These are phyloP conservation scores for Coenonympha glycerion DNA, from an alignment of 2,888 invertebrate species.

Conservation along the genomic window DNA sequence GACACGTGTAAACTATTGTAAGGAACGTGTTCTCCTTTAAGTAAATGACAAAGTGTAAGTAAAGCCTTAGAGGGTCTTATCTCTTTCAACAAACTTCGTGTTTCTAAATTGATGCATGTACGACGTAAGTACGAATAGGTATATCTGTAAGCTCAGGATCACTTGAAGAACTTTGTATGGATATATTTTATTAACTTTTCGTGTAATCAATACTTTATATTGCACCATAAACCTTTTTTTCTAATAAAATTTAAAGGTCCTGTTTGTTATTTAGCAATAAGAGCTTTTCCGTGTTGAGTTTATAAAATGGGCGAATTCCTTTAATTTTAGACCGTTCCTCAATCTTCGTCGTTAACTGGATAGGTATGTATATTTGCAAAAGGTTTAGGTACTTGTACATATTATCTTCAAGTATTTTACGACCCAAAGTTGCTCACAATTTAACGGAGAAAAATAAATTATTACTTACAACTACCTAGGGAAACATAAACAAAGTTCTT, in stretches of 20 bases:
- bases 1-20: not conserved
- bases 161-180: not conserved
- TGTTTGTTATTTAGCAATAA: conserved; percentile 22
- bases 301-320: conserved; percentile 22
- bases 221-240: not conserved
- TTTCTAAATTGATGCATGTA: conserved; percentile 4
- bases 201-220: not conserved
- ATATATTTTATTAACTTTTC: not conserved
- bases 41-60: conserved; percentile 1
- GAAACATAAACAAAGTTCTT: no score
- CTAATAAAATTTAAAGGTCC: conserved; percentile 17
- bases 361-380: conserved; percentile 14
- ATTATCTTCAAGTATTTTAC: conserved; percentile 9
- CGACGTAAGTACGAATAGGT: no score
- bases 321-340: conserved; percentile 24
- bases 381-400: no score
- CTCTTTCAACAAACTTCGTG: not conserved
- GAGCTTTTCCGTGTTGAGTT: conserved; percentile 26
- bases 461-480: no score
- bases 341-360: conserved; percentile 18
- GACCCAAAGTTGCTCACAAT: not conserved
- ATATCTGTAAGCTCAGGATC: not conserved
- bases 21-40: not conserved
- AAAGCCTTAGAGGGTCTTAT: conserved; percentile 2
- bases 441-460: no score